Evolutionary conservation across 2,888 invertebrate species (phyloP).

Genomic region (Cheilosia variabilis): DNA sequence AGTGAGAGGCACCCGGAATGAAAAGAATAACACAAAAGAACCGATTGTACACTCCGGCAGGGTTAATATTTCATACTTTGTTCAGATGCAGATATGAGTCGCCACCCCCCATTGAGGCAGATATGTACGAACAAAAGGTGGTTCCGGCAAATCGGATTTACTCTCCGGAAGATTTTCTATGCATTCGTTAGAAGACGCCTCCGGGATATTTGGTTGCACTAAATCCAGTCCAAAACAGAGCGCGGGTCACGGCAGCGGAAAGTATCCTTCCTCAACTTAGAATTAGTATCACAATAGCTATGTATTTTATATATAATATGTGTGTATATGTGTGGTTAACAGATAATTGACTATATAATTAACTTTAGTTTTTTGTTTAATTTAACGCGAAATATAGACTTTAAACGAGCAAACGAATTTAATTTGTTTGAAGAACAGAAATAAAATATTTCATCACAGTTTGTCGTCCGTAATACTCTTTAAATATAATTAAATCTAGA

Average conservation of each 20-base stretch:
- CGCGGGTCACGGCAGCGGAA: not conserved
- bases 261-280: conserved; percentile 43
- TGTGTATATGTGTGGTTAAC: conserved; percentile 35
- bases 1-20: conserved; percentile 33
- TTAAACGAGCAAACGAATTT: conserved; percentile 32
- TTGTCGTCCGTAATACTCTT: conserved; percentile 27
- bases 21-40: conserved; percentile 2
- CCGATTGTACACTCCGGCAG: conserved; percentile 1
- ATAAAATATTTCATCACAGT: conserved; percentile 54
- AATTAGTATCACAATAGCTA: conserved; percentile 67
- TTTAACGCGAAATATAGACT: conserved; percentile 61
- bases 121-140: conserved; percentile 23
- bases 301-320: not conserved
- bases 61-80: conserved; percentile 45
- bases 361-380: conserved; percentile 31
- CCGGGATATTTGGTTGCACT: conserved; percentile 35
- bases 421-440: conserved; percentile 13
- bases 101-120: not conserved
- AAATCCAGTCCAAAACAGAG: conserved; percentile 26
- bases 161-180: conserved; percentile 36
- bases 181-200: conserved; percentile 22
- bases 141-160: conserved; percentile 57
- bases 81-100: conserved; percentile 18
- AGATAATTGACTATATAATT: conserved; percentile 72
- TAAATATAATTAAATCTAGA: conserved; percentile 54